Evolutionary conservation across 2,888 invertebrate species (phyloP), one percentile per base, ranked within the genome.

Genomic region (Catotricha subobsoleta): DNA sequence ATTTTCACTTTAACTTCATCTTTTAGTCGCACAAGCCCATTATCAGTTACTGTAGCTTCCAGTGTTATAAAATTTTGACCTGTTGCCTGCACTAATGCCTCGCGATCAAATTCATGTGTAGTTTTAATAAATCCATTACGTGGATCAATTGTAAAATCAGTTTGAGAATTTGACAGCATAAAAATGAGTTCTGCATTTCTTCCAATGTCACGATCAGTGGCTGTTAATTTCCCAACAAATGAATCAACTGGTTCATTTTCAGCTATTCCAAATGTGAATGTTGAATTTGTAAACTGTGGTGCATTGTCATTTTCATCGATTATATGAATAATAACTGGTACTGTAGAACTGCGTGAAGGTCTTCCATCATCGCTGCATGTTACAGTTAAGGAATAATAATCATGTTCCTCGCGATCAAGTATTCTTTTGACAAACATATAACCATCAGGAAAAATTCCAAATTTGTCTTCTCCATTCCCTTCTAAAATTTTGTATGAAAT

Each of bases 251-350:
- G 80, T 48, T 84, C 82, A 59, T 90, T 88, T 64, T 91, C 90
- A 40, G 80, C 75, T 15, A 95, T 75, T 58, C 76, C 82, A 56
- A 94, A 91, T 44, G 80, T 79, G 61, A 95, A 97, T 13, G 86
- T 86, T 23, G 76, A 74, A 52, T 94, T 88, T 3, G 80, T 78
- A 62, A 98, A 97, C 56, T 80, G 75, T 0, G 97, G 97, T 23
- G 80, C 76, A 59, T 94, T 91, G 63, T 97, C 95, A 61, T 98
- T 97, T 64, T 94, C 91, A 64, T 95, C 97, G 46, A 90, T 76
- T 18, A 95, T 77, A 31, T 31, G 88, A 46, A 95, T 80, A 15
- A 91, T 84, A 2, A 95, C 81, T 7, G 90, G 87, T 3, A 90
- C 91, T 38, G 80, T 72, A 1, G 92, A 88, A 40, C 76, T 83